Evolutionary conservation across 2,797 vertebrate genomes (phyloP), one percentile per base, ranked within the genome.

Genomic region (Microcaecilia unicolor): DNA sequence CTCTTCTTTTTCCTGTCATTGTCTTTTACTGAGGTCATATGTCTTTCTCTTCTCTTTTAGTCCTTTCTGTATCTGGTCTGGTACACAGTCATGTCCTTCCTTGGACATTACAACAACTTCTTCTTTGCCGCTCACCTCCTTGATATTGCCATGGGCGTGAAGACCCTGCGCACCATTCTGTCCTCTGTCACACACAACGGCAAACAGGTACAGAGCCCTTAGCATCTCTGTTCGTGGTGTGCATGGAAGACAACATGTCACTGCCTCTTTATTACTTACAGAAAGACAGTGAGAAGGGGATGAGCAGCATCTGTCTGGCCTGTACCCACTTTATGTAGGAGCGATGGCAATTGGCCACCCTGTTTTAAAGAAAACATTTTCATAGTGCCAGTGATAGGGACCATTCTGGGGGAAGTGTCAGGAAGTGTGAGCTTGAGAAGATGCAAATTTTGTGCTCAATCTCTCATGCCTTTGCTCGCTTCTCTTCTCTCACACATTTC

Each of bases 41-140:
- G 5, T 24, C 20, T 15, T 6, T 2, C 11, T 18, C 9, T 13
- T 5, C 11, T 12, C 15, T 27, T 12, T 3, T 49, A 97, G 93
- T 91, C 92, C 5, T 97, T 95, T 81, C 83, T 94, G 3, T 97
- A 97, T 69, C 81, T 97, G 68, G 73, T 84, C 22, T 97, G 93
- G 92, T 97, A 97, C 70, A 51, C 78, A 75, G 61, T 93, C 22
- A 97, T 93, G 91, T 97, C 93, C 10, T 26, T 90, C 34, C 86
- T 97, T 0, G 93, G 93, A 4, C 92, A 97, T 71, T 96, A 92
- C 80, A 97, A 96, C 80, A 93, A 93, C 72, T 97, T 97, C 81
- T 96, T 97, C 83, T 96, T 75, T 1, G 93, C 93, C 2, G 71
- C 61, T 12, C 93, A 92, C 48, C 84, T 97, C 17, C 65, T 97